phyloP scores from a whole-genome alignment of 2,888 invertebrate genomes.

The Phrixothrix hirtus region DNA sequence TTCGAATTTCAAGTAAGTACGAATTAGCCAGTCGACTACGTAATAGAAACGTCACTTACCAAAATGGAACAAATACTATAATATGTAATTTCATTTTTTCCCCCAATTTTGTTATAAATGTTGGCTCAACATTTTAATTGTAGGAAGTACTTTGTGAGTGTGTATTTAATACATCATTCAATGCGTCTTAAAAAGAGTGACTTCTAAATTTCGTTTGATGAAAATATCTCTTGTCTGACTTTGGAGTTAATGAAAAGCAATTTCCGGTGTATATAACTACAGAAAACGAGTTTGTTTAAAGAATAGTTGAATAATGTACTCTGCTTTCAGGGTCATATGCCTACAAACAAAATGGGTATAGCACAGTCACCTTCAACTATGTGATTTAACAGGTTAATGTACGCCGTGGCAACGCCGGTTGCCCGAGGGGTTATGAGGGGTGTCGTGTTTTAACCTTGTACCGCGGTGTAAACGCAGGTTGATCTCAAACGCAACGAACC shows the following conservation, averaged over 20 bases:
- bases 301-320: background rate
- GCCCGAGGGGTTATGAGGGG: slow-evolving; percentile 20
- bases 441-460: slow-evolving; percentile 27
- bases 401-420: slow-evolving; percentile 31
- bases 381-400: slow-evolving; percentile 40
- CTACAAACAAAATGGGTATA: slow-evolving; percentile 41
- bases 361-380: slow-evolving; percentile 43
- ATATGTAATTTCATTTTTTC: background rate
- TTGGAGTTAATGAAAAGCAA: background rate
- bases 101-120: background rate
- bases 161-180: too few relatives aligned
- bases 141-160: too few relatives aligned
- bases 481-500: slow-evolving; percentile 30
- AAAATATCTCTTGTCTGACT: background rate
- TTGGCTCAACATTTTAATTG: background rate
- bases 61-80: too few relatives aligned
- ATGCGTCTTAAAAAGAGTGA: too few relatives aligned
- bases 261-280: background rate
- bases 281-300: background rate
- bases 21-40: too few relatives aligned
- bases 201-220: background rate
- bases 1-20: too few relatives aligned
- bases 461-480: slow-evolving; percentile 23
- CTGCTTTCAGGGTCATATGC: slow-evolving; percentile 36
- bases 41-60: too few relatives aligned